These are phyloP conservation scores for Whitmania pigra DNA, from an alignment of 1,140 invertebrate genomes.

Conservation along the genomic window DNA sequence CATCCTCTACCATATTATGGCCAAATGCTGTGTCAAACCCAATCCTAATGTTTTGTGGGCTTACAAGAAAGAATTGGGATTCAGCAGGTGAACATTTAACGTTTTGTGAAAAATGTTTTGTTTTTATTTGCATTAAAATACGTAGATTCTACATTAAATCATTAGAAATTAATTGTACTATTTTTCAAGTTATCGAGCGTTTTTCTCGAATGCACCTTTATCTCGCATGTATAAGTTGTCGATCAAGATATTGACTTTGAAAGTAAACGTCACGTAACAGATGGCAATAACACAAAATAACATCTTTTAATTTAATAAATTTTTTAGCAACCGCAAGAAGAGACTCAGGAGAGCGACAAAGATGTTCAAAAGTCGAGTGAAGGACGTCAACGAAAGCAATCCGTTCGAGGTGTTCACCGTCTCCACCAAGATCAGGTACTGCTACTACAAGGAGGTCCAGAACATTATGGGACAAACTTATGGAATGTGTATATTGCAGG, in stretches of 20 bases:
- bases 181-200: neutral
- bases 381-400: conserved; percentile 86
- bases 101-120: neutral
- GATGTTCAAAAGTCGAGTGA: conserved; percentile 74
- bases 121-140: neutral
- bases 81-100: conserved; percentile 57
- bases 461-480: conserved; percentile 95
- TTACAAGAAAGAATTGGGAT: conserved; percentile 90
- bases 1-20: conserved; percentile 90
- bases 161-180: neutral
- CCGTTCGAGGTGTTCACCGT: conserved; percentile 91
- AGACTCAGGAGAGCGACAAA: conserved; percentile 71
- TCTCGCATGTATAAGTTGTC: neutral
- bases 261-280: neutral
- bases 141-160: no score
- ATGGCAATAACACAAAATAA: neutral
- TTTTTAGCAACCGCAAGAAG: conserved; percentile 75
- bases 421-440: conserved; percentile 88
- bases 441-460: conserved; percentile 93
- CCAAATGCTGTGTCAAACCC: conserved; percentile 80
- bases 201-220: neutral
- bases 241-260: neutral
- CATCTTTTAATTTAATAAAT: neutral
- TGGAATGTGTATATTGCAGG: conserved; percentile 89
- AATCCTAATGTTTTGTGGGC: conserved; percentile 89